Evolutionary conservation across 1,140 invertebrate genomes (phyloP).

Genomic region (Doryteuthis pealeii): DNA sequence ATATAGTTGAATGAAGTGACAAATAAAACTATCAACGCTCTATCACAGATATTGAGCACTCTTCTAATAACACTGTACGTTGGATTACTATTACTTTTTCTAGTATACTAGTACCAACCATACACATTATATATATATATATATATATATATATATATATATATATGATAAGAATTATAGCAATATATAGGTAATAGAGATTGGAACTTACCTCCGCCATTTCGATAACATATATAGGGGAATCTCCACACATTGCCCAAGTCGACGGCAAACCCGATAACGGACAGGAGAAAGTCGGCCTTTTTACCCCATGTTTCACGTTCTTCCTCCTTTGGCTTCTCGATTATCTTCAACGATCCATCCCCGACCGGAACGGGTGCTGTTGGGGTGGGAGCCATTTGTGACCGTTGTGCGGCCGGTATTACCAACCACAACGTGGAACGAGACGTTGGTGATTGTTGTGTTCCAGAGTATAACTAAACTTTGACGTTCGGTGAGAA

Average conservation of each 20-base stretch:
- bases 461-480: too few species aligned
- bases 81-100: too few species aligned
- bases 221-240: slow-evolving; percentile 56
- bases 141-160: too few species aligned
- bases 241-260: slow-evolving; percentile 81
- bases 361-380: slow-evolving; percentile 32
- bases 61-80: too few species aligned
- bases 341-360: slow-evolving; percentile 38
- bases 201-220: slow-evolving; percentile 50
- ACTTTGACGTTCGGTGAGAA: too few species aligned
- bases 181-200: slow-evolving; percentile 1
- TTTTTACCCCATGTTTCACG: slow-evolving; percentile 71
- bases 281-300: slow-evolving; percentile 83
- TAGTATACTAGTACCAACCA: too few species aligned
- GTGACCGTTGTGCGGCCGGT: neutral
- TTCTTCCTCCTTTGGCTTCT: slow-evolving; percentile 39
- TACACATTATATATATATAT: too few species aligned
- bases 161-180: too few species aligned
- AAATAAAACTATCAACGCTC: too few species aligned
- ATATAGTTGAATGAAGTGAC: too few species aligned
- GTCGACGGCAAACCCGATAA: slow-evolving; percentile 85
- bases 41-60: too few species aligned
- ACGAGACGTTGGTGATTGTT: too few species aligned
- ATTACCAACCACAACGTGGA: slow-evolving; percentile 7
- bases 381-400: slow-evolving; percentile 29